These are phyloP conservation scores for Erethizon dorsatum DNA, from an alignment of 2,797 vertebrate species.

Conservation along the genomic window DNA sequence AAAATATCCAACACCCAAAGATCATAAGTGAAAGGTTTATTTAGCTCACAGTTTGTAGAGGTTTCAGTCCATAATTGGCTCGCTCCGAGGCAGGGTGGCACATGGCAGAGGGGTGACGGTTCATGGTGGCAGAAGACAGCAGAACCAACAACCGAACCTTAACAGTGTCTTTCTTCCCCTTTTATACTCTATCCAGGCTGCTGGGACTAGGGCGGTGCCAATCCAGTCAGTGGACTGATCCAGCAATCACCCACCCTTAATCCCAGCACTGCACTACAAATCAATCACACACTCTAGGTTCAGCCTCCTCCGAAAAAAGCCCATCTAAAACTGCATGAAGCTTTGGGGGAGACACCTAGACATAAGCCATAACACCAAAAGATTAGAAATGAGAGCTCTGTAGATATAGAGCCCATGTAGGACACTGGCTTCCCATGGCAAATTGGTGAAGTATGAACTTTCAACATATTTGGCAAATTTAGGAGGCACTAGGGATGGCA, in stretches of 20 bases:
- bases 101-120: background rate
- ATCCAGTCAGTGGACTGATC: too few relatives aligned
- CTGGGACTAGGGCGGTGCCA: background rate
- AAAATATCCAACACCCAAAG: background rate
- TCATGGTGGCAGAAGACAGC: background rate
- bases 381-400: background rate
- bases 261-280: background rate
- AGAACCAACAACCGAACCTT: background rate
- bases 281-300: background rate
- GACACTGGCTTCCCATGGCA: background rate
- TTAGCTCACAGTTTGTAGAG: background rate
- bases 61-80: background rate
- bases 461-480: background rate
- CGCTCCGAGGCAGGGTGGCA: background rate
- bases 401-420: background rate
- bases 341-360: too few relatives aligned
- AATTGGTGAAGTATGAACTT: background rate
- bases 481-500: background rate
- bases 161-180: background rate
- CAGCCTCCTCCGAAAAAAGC: background rate
- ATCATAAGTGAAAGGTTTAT: background rate
- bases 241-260: background rate
- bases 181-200: background rate
- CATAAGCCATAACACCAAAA: background rate
- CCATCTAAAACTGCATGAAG: background rate